Evolutionary conservation across 30 jellyfish, hydroid and myxozoan species (phyloP).

Genomic region (Clytia hemisphaerica): DNA sequence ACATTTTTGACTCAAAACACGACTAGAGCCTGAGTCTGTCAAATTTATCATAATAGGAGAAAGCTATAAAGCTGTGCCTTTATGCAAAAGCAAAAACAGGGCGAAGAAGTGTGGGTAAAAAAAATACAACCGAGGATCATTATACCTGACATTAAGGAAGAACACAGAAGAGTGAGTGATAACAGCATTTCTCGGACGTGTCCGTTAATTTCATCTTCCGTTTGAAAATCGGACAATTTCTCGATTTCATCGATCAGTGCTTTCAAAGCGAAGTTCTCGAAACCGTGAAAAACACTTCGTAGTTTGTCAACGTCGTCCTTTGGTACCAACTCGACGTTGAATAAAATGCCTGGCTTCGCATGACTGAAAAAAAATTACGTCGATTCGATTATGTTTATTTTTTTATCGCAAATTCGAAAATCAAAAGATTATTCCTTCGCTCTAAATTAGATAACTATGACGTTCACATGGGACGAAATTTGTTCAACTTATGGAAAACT

Average conservation of each 20-base stretch:
- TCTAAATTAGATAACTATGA: too few relatives aligned
- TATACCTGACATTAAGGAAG: constrained; percentile 38
- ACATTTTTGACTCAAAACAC: too few relatives aligned
- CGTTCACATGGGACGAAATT: too few relatives aligned
- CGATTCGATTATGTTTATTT: too few relatives aligned
- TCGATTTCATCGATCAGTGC: constrained; percentile 2
- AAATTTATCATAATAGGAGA: too few relatives aligned
- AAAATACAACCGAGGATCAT: background rate
- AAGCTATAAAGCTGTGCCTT: too few relatives aligned
- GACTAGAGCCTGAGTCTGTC: too few relatives aligned
- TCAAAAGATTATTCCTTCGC: too few relatives aligned
- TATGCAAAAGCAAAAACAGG: too few relatives aligned
- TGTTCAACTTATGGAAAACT: too few relatives aligned
- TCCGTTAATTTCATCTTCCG: background rate
- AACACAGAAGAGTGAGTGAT: constrained; percentile 13
- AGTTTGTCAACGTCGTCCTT: constrained; percentile 58
- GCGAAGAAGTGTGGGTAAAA: background rate
- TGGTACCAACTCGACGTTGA: constrained; percentile 69
- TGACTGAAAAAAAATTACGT: constrained; percentile 37
- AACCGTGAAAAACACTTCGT: constrained; percentile 46
- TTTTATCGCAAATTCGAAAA: too few relatives aligned
- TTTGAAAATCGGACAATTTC: background rate
- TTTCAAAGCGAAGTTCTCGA: constrained; percentile 57
- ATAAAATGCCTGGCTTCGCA: constrained; percentile 64
- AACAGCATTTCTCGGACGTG: background rate